phyloP scores from a whole-genome alignment of 2,113 vertebrate genomes.

The Pelodiscus sinensis region DNA sequence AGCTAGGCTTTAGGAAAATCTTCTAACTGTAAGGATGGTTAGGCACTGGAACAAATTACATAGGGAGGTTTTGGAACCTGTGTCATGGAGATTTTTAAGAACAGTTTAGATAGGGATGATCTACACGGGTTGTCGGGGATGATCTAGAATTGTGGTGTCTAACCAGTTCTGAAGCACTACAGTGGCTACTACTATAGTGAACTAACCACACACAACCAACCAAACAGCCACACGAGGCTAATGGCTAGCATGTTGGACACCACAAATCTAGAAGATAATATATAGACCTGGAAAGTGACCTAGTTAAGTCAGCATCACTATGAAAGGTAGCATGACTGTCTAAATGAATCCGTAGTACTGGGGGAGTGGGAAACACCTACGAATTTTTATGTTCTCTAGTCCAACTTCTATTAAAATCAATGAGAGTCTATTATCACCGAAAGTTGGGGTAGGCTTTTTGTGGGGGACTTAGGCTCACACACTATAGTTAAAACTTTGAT shows the following conservation, averaged over 20 bases:
- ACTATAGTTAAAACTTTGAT: background rate
- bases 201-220: no score
- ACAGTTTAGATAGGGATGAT: background rate
- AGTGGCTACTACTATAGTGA: no score
- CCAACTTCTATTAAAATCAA: background rate
- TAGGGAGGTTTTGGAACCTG: background rate
- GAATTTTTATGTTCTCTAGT: background rate
- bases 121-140: no score
- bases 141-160: no score
- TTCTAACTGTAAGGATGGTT: background rate
- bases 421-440: background rate
- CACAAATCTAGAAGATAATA: background rate
- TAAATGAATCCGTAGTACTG: background rate
- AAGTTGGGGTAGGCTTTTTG: background rate
- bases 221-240: no score
- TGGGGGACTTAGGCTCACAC: background rate
- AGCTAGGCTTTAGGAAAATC: background rate
- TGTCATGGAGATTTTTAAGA: background rate
- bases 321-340: background rate
- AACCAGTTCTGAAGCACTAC: no score
- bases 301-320: background rate
- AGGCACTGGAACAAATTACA: background rate
- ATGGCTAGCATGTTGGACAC: no score
- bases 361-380: background rate
- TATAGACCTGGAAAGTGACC: no score